Percentiles rank a stretch among this genome's conserved stretches.
Conservation (phyloP, 2,797 vertebrate species). For the Staurois parvus region DNA sequence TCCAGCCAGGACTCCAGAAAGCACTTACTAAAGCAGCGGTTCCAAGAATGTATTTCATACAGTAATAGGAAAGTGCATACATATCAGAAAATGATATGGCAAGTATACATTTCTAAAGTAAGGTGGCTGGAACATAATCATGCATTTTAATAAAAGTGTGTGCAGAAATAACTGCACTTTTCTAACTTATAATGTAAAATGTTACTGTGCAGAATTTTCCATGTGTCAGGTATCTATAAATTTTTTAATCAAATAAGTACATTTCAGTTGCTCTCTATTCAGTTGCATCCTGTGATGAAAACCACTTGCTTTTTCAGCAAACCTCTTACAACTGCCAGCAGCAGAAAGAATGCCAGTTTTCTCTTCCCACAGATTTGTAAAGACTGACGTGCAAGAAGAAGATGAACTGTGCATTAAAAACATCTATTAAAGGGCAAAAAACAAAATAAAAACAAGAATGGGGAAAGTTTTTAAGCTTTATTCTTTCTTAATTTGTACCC, state of each 20-base stretch:
- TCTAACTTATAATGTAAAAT: neutral
- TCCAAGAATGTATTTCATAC: no score
- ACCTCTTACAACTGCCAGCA: slow-evolving; percentile 28
- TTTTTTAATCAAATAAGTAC: neutral
- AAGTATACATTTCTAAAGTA: no score
- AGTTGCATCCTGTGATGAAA: neutral
- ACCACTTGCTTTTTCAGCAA: slow-evolving; percentile 8
- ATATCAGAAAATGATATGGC: no score
- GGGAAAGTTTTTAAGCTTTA: neutral
- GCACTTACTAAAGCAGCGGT: no score
- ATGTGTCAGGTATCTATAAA: neutral
- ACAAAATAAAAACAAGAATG: neutral
- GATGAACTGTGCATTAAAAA: slow-evolving; percentile 22
- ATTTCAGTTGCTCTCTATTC: neutral
- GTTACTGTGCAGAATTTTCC: neutral
- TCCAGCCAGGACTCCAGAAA: no score
- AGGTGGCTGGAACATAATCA: no score
- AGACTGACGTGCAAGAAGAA: slow-evolving; percentile 8
- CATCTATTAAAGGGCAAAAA: slow-evolving; percentile 7
- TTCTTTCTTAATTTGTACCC: neutral
- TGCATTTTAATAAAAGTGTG: no score
- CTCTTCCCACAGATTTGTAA: slow-evolving; percentile 24
- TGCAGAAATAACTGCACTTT: neutral
- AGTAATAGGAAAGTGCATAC: no score
- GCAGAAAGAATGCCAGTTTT: slow-evolving; percentile 24